Evolutionary conservation across 2,797 vertebrate genomes (phyloP), one percentile per base, ranked within the genome.

Genomic region (Premnoplex brunnescens): DNA sequence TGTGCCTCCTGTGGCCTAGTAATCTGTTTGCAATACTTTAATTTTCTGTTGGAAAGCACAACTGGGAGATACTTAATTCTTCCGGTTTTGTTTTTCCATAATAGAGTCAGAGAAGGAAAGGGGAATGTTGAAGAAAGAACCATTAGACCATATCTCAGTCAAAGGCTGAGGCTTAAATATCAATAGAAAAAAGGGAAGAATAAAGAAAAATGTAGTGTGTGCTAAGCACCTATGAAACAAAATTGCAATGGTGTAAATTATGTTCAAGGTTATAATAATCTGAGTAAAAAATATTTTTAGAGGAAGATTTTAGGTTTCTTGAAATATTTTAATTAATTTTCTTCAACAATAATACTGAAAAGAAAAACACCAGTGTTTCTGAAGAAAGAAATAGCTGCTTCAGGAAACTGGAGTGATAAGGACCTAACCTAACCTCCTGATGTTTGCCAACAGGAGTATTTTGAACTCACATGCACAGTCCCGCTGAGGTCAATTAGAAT

Each of bases 11-110:
- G 94, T 88, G 92, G 85, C 88, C 73, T 75, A 89, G 73, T 97
- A 95, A 96, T 95, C 92, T 93, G 88, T 95, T 97, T 94, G 91
- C 91, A 96, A 63, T 96, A 89, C 91, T 96, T 96, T 82, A 89
- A 91, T 96, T 96, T 96, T 96, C 90, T 96, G 84, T 91, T 94
- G 80, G 84, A 95, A 91, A 94, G 88, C 36, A 30, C 87, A 94
- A 82, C 63, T 84, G 85, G 90, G 95, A 95, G 63, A 95, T 91
- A 55, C 63, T 92, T 93, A 91, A 94, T 94, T 93, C 91, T 96
- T 95, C 91, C 0, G 0, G 88, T 95, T 95, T 97, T 96, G 91
- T 94, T 95, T 91, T 87, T 67, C 32, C 78, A 43, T 92, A 95
- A 93, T 92, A 75, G 78, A 88, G 43, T 80, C 68, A 89, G 72